Evolutionary conservation across 2,113 vertebrate genomes (phyloP).

Genomic region (Baryphthengus martii): DNA sequence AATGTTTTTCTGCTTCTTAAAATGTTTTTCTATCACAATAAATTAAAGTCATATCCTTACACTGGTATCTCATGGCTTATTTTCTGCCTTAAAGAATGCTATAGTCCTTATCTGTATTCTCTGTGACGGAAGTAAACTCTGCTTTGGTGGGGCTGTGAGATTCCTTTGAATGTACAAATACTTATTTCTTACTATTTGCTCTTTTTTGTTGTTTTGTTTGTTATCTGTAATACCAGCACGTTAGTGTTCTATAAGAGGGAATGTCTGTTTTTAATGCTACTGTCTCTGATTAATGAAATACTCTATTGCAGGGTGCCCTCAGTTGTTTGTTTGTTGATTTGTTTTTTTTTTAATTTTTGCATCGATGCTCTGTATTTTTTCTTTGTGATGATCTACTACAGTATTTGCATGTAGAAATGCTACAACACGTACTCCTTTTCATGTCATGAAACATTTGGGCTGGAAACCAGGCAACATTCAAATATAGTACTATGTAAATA

Average conservation of each 20-base stretch:
- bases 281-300: not conserved
- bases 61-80: not conserved
- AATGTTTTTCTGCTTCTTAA: too few relatives aligned
- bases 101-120: not conserved
- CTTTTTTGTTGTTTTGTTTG: not conserved
- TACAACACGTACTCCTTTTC: not conserved
- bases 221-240: not conserved
- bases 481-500: constrained; percentile 57
- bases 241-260: not conserved
- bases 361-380: not conserved
- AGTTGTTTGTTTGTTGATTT: not conserved
- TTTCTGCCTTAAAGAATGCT: not conserved
- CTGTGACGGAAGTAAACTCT: not conserved
- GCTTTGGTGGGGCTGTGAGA: not conserved
- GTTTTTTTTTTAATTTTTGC: not conserved
- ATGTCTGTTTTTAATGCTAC: constrained; percentile 9
- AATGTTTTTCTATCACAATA: not conserved
- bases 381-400: not conserved
- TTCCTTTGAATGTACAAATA: not conserved
- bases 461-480: constrained; percentile 65
- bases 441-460: constrained; percentile 30
- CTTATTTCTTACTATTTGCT: not conserved
- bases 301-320: not conserved
- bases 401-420: not conserved
- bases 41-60: not conserved